These are phyloP conservation scores for Mobula birostris DNA, from an alignment of 2,113 vertebrate species.

Conservation along the genomic window DNA sequence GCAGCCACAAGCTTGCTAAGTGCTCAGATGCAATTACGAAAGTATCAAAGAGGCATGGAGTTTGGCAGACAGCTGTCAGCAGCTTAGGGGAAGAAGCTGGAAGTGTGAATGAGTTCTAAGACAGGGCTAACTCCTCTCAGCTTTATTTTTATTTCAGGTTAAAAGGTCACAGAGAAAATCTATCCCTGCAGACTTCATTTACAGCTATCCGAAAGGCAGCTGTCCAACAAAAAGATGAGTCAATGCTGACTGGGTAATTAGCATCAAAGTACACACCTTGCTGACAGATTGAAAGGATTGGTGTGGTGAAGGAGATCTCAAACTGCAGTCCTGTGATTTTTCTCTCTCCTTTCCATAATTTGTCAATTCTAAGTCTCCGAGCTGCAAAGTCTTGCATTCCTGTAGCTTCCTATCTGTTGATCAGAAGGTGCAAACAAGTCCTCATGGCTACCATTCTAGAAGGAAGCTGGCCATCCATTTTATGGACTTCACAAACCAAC, in stretches of 20 bases:
- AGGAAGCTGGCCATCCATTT: neutral
- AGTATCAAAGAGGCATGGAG: slow-evolving; percentile 60
- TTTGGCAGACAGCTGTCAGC: slow-evolving; percentile 67
- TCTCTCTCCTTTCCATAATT: neutral
- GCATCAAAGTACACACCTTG: slow-evolving; percentile 38
- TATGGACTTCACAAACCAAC: neutral
- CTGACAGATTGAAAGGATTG: slow-evolving; percentile 54
- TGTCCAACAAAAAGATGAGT: slow-evolving; percentile 52
- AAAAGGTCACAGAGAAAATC: slow-evolving; percentile 64
- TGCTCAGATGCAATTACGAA: slow-evolving; percentile 53
- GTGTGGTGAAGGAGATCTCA: neutral
- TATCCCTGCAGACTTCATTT: slow-evolving; percentile 59
- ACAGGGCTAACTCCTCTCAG: slow-evolving; percentile 55
- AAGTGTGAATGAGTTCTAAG: slow-evolving; percentile 46
- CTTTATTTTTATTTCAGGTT: slow-evolving; percentile 67
- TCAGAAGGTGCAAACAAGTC: neutral
- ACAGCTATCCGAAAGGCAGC: slow-evolving; percentile 54
- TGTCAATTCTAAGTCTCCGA: neutral
- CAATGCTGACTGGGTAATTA: slow-evolving; percentile 40
- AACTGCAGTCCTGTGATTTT: neutral
- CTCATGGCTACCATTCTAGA: neutral
- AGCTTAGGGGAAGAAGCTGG: slow-evolving; percentile 52
- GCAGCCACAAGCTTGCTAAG: slow-evolving; percentile 52
- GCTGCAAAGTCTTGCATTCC: neutral
- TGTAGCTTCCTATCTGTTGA: too few relatives aligned